Base-by-base conservation (phyloP, 2,113 vertebrate genomes). In the Tragelaphus strepsiceros region DNA sequence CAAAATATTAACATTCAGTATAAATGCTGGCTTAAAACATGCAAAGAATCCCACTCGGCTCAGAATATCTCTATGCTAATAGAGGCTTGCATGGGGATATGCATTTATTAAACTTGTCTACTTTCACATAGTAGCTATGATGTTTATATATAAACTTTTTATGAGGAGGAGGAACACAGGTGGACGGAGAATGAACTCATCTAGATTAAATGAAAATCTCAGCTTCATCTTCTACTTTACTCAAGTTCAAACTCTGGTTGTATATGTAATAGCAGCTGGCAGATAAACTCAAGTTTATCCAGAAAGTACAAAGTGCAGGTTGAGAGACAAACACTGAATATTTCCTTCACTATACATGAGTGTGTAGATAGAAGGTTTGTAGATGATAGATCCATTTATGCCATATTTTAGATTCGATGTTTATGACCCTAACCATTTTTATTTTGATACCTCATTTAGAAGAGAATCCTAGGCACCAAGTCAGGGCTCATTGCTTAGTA, bases 1-100 rank as follows among this genome's bases (percentile, higher is more conserved):
- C 83, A 96, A 92, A 97, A 96, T 81, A 93, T 71, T 61, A 93
- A 56, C 58, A 88, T 56, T 96, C 39, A 59, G 14, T 49, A 82
- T 85, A 67, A 94, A 81, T 39, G 15, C 77, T 83, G 64, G 35
- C 78, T 95, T 21, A 95, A 97, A 94, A 90, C 89, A 61, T 43
- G 53, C 85, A 61, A 87, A 87, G 61, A 91, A 80, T 95, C 30
- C 6, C 67, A 88, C 64, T 92, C 61, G n/a, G 51, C 77, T 86
- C 82, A 95, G 74, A 96, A 94, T 82, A 94, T 24, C 21, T 96
- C 10, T 61, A 56, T 58, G 53, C 39, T 88, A 61, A 88, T 51
- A 53, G 77, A 93, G 84, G 9, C 77, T 87, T 90, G 62, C 51
- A 39, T 32, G 62, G 46, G 51, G 17, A 81, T 46, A 54, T n/a